Percentiles rank a stretch among this genome's conserved stretches.
Evolutionary conservation across 2,888 invertebrate species (phyloP).

Genomic region (Cephus runcator): DNA sequence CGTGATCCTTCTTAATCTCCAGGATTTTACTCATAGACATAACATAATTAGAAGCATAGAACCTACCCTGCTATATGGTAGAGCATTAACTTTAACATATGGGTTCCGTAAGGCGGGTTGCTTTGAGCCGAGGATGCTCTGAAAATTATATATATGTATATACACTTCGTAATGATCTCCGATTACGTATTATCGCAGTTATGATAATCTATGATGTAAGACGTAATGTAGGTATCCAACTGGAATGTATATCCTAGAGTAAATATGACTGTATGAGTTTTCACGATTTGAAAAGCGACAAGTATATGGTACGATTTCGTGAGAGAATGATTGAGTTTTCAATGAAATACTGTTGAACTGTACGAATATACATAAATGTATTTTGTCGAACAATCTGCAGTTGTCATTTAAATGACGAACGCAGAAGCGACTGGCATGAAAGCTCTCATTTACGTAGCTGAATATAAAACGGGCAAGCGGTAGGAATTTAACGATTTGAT

Average conservation of each 20-base stretch:
- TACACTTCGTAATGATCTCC: neutral
- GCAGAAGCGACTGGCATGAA: neutral
- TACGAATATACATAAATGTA: neutral
- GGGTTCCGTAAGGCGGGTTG: slow-evolving; percentile 12
- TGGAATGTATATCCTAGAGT: neutral
- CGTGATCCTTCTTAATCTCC: slow-evolving; percentile 35
- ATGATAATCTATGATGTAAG: neutral
- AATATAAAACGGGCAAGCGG: neutral
- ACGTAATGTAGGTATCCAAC: neutral
- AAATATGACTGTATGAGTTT: neutral
- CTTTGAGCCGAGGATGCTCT: neutral
- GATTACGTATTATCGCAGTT: neutral
- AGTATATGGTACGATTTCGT: neutral
- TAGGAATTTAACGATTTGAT: slow-evolving; percentile 12
- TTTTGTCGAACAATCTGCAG: neutral
- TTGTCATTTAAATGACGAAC: neutral
- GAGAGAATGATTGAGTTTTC: neutral
- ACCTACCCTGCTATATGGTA: slow-evolving; percentile 1
- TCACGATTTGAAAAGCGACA: neutral
- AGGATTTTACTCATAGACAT: slow-evolving; percentile 34
- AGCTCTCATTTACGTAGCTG: neutral
- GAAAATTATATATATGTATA: neutral
- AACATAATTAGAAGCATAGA: slow-evolving; percentile 33
- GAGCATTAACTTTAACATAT: slow-evolving; percentile 18
- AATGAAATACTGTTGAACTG: neutral